A percentile compares a stretch with the other conserved stretches of the same genome.
Evolutionary conservation across 2,888 invertebrate species (phyloP).

Genomic region (Frankliniella fusca): DNA sequence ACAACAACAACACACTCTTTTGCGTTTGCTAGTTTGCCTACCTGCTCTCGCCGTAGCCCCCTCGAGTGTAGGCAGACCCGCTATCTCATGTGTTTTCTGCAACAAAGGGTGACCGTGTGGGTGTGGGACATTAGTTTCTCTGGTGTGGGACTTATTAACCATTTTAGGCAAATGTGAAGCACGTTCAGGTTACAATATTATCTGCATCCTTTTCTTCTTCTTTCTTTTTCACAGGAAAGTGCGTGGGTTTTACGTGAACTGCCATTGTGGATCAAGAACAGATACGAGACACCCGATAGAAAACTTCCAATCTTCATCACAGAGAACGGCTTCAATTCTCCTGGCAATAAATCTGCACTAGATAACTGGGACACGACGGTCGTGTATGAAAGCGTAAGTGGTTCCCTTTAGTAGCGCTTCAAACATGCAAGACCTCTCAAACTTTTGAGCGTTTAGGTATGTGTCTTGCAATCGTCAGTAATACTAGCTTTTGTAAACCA

Average conservation of each 20-base stretch:
- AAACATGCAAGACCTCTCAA: background rate
- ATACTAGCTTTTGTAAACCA: background rate
- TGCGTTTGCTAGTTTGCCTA: too few species aligned
- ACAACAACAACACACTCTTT: too few species aligned
- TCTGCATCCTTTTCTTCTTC: too few species aligned
- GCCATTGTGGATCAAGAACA: background rate
- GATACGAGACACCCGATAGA: background rate
- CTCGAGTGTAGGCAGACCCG: too few species aligned
- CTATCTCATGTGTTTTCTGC: too few species aligned
- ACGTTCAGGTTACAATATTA: too few species aligned
- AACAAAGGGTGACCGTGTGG: too few species aligned
- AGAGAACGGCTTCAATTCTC: background rate
- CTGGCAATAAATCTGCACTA: background rate
- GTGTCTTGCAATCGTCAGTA: background rate
- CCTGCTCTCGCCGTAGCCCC: too few species aligned
- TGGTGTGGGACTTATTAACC: too few species aligned
- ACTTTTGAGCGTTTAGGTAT: background rate
- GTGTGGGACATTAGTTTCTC: too few species aligned
- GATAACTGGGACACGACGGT: background rate
- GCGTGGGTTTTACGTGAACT: background rate
- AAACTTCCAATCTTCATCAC: background rate
- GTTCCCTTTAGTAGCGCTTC: background rate
- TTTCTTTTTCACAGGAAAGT: too few species aligned
- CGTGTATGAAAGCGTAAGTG: background rate
- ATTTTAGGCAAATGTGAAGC: too few species aligned